These are phyloP conservation scores for Grantiella picta DNA, from an alignment of 2,113 vertebrate genomes.

Conservation along the genomic window DNA sequence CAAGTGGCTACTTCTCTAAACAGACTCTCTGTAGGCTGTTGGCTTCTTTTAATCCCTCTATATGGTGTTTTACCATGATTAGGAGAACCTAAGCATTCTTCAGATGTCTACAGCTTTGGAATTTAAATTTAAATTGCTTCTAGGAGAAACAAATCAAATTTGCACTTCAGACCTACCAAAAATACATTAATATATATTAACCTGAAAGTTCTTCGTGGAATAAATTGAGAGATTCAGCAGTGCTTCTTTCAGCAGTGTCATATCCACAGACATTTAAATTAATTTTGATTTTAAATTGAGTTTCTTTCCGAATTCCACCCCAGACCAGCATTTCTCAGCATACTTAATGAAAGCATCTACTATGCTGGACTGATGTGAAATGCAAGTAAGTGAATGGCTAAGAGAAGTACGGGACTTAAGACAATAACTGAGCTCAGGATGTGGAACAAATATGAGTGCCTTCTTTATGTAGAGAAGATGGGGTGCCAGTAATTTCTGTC, in stretches of 20 bases:
- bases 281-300: slow-evolving; percentile 65
- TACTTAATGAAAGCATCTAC: slow-evolving; percentile 56
- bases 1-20: slow-evolving; percentile 8
- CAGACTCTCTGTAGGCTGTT: neutral
- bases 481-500: neutral
- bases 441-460: neutral
- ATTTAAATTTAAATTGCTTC: slow-evolving; percentile 67
- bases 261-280: slow-evolving; percentile 58
- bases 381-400: neutral
- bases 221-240: slow-evolving; percentile 51
- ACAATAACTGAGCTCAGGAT: neutral
- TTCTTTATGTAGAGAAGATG: neutral
- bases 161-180: slow-evolving; percentile 47
- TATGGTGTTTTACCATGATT: slow-evolving; percentile 18
- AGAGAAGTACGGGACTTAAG: neutral
- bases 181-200: slow-evolving; percentile 66
- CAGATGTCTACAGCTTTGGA: slow-evolving; percentile 47
- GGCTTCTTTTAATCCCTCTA: slow-evolving; percentile 36
- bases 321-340: slow-evolving; percentile 63
- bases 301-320: slow-evolving; percentile 48
- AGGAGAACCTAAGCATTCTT: slow-evolving; percentile 59
- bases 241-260: slow-evolving; percentile 58
- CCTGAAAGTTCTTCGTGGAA: slow-evolving; percentile 55
- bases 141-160: slow-evolving; percentile 70
- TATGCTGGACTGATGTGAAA: slow-evolving; percentile 9